Evolutionary conservation across 2,888 invertebrate species (phyloP), one percentile per base, ranked within the genome.

Genomic region (Leptopilina syphax): DNA sequence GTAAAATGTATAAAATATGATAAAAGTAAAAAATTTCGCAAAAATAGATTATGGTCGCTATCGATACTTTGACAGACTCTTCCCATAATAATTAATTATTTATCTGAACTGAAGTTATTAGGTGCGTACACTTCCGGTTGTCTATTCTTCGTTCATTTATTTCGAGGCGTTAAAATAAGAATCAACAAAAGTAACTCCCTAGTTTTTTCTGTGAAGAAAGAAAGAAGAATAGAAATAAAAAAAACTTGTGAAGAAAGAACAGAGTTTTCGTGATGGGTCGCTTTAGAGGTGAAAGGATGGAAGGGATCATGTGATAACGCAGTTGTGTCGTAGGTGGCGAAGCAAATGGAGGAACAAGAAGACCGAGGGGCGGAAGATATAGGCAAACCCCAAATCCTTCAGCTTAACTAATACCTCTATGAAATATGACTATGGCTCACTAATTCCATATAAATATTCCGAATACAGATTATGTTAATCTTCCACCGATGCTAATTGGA

Each of bases 361-460:
- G 81, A 78, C 81, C 73, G 81, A 79, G 82, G 83, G 81, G 82
- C 83, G 85, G 9, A 50, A 50, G 50, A 86, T 84, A 83, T 84
- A 83, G 82, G 81, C 82, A 80, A 84, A 82, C 76, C 87, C 89
- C 84, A 89, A 91, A 91, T 91, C 91, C 90, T 89, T 86, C 87
- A 89, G 90, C 90, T 91, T 90, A 90, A 90, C 91, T 91, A 91
- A 91, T 91, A 89, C 91, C 90, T 86, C 84, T 88, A 90, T 91
- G 91, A 91, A 87, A 90, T 90, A 91, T 89, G 90, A 87, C 87
- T 88, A 82, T 85, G 86, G 87, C 86, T 84, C 88, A 88, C 90
- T 92, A 92, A 92, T 91, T 90, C 90, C 91, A 87, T 90, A 92
- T 92, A 92, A 92, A 92, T 92, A 92, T 92, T 91, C 91, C 87